These are phyloP conservation scores for Aromia moschata DNA, from an alignment of 2,888 invertebrate species.

Conservation along the genomic window DNA sequence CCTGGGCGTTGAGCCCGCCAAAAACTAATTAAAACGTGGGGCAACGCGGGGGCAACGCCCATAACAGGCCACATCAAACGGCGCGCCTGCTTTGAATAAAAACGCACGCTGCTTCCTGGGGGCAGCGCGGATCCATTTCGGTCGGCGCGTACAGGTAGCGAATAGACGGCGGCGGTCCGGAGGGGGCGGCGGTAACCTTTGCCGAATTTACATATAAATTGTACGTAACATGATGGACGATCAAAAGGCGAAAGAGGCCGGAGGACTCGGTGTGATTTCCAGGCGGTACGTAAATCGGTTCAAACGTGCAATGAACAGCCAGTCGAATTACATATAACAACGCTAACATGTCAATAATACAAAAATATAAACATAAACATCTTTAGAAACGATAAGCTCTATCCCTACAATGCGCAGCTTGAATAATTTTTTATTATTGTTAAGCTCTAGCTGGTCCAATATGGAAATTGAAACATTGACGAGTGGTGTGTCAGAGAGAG, in stretches of 20 bases:
- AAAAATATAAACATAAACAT: too few species aligned
- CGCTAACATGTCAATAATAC: too few species aligned
- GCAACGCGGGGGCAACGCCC: slow-evolving; percentile 43
- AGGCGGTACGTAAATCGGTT: too few species aligned
- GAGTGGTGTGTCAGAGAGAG: too few species aligned
- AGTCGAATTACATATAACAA: too few species aligned
- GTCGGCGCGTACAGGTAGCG: slow-evolving; percentile 14
- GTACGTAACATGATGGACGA: slow-evolving; percentile 49
- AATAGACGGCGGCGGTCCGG: slow-evolving; percentile 38
- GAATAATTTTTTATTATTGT: too few species aligned
- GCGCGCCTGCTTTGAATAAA: slow-evolving; percentile 48
- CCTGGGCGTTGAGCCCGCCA: slow-evolving; percentile 26
- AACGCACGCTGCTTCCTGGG: slow-evolving; percentile 42
- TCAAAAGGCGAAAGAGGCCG: slow-evolving; percentile 51
- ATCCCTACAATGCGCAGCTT: too few species aligned
- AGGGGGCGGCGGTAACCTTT: slow-evolving; percentile 37
- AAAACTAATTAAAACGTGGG: slow-evolving; percentile 47
- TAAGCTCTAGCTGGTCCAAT: too few species aligned
- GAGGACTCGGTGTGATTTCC: slow-evolving; percentile 41
- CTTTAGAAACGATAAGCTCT: too few species aligned
- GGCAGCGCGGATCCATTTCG: slow-evolving; percentile 14
- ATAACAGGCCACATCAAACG: slow-evolving; percentile 52
- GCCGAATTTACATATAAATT: slow-evolving; percentile 56
- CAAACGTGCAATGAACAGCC: too few species aligned
- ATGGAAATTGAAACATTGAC: too few species aligned